A percentile compares a stretch with the other conserved stretches of the same genome.
phyloP scores from a whole-genome alignment of 2,888 invertebrate species.

The Mimas tiliae region DNA sequence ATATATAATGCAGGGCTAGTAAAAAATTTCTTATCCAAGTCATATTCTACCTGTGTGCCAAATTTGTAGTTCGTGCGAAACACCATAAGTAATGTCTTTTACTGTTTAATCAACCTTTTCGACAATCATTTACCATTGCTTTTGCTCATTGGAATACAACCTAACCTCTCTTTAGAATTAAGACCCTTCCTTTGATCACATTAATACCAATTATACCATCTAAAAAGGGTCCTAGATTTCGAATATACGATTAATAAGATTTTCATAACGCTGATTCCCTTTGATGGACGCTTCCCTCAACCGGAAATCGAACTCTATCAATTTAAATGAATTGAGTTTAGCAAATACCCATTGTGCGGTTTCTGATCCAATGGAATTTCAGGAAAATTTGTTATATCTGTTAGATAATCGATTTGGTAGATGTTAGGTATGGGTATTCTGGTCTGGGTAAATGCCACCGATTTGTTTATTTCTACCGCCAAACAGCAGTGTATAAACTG shows the following conservation, averaged over 20 bases:
- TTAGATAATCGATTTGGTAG: no score
- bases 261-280: background rate
- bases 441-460: no score
- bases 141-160: background rate
- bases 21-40: no score
- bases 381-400: no score
- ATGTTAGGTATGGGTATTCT: no score
- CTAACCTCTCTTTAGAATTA: background rate
- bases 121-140: background rate
- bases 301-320: background rate
- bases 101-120: no score
- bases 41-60: no score
- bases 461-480: no score
- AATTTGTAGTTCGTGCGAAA: no score
- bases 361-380: background rate
- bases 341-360: background rate
- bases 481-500: no score
- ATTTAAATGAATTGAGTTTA: background rate
- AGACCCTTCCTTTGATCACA: background rate
- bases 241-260: background rate
- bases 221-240: background rate
- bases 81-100: no score
- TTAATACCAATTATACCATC: constrained; percentile 2
- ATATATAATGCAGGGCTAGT: no score
- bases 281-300: background rate